phyloP scores from a whole-genome alignment of 1,140 invertebrate genomes.

The Pseudomyrmex gracilis region DNA sequence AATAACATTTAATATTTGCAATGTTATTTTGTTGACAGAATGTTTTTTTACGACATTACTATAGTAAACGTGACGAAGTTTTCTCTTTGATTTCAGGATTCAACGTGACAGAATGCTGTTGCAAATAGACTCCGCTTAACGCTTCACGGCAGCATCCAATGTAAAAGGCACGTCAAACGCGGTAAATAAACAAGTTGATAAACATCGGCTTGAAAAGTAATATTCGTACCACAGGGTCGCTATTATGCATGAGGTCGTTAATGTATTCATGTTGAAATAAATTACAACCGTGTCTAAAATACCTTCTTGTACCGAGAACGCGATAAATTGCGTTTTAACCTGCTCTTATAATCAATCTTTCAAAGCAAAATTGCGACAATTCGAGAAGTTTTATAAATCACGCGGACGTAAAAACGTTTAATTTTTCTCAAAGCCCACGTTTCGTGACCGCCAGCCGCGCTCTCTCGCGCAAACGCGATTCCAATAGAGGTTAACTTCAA shows the following conservation, averaged over 20 bases:
- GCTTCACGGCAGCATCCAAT: neutral
- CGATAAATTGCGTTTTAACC: neutral
- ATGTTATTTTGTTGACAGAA: too few relatives aligned
- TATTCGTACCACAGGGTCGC: neutral
- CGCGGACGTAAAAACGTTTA: neutral
- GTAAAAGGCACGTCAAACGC: constrained; percentile 26
- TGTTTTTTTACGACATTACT: too few relatives aligned
- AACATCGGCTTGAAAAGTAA: constrained; percentile 19
- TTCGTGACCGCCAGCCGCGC: neutral
- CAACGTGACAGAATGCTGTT: neutral
- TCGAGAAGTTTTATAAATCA: neutral
- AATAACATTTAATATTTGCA: neutral
- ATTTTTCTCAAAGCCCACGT: neutral
- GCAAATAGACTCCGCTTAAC: constrained; percentile 14
- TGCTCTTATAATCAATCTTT: neutral
- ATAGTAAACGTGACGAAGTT: too few relatives aligned
- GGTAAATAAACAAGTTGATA: constrained; percentile 22
- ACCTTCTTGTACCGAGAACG: neutral
- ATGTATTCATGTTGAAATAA: neutral
- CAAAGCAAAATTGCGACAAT: neutral
- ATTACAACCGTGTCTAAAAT: neutral
- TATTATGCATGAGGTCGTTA: neutral
- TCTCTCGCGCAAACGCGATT: neutral
- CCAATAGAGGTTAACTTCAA: neutral
- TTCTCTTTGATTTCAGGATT: constrained; percentile 35